A percentile compares a stretch with the other conserved stretches of the same genome.
Conservation (phyloP, 2,888 invertebrate species). For the Cheilosia scutellata region DNA sequence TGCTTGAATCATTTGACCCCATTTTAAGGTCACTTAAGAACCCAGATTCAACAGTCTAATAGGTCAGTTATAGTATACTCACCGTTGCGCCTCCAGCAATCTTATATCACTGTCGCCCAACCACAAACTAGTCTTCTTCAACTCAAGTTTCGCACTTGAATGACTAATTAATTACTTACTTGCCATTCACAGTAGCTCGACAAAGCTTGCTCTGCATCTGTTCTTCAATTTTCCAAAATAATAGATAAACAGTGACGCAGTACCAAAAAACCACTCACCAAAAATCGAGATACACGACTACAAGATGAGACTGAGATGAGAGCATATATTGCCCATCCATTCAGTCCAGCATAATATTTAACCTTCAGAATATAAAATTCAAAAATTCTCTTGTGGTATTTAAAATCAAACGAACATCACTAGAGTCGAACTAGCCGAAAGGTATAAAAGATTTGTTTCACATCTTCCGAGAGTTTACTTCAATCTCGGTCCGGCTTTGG, state of each 20-base stretch:
- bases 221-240: constrained; percentile 6
- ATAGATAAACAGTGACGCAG: neutral
- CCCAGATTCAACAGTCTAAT: neutral
- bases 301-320: constrained; percentile 7
- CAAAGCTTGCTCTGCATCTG: constrained; percentile 18
- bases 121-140: neutral
- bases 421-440: constrained; percentile 23
- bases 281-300: constrained; percentile 3
- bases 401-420: neutral
- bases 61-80: neutral
- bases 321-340: constrained; percentile 22
- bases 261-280: constrained; percentile 1
- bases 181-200: constrained; percentile 6
- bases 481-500: constrained; percentile 57
- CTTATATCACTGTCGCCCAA: too few relatives aligned
- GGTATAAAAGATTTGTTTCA: constrained; percentile 63
- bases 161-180: constrained; percentile 20
- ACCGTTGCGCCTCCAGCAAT: neutral
- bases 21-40: constrained; percentile 21
- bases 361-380: constrained; percentile 64
- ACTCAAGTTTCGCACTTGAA: constrained; percentile 34
- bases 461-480: constrained; percentile 65
- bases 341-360: constrained; percentile 27
- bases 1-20: neutral
- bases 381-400: constrained; percentile 38